Conservation (phyloP, 2,888 invertebrate species). For the Drosophila algonquin region DNA sequence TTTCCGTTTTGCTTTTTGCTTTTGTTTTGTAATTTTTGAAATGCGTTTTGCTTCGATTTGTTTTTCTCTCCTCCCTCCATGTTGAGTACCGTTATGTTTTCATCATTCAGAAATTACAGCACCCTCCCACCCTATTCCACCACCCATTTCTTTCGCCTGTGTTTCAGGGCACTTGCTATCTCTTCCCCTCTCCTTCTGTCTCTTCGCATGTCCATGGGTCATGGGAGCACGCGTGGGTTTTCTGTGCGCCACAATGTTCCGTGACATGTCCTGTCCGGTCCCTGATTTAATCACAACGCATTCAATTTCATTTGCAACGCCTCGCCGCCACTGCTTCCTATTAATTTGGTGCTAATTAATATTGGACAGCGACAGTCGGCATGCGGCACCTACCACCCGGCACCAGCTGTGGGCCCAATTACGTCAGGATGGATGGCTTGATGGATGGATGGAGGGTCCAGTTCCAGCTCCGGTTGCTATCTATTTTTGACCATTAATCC, state of each 20-base stretch:
- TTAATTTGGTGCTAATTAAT: slow-evolving; percentile 54
- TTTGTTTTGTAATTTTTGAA: slow-evolving; percentile 26
- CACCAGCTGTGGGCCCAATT: slow-evolving; percentile 32
- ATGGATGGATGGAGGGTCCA: not conserved
- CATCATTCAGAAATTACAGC: slow-evolving; percentile 29
- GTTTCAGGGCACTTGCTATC: not conserved
- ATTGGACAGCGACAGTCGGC: slow-evolving; percentile 30
- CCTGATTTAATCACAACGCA: slow-evolving; percentile 47
- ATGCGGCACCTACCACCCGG: not conserved
- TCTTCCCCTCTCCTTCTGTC: not conserved
- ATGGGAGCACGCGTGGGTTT: not conserved
- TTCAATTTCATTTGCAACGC: slow-evolving; percentile 50
- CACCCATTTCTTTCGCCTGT: not conserved
- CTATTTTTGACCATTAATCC: slow-evolving; percentile 41
- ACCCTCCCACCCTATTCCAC: not conserved
- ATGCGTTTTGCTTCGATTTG: slow-evolving; percentile 11
- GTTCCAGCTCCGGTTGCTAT: not conserved
- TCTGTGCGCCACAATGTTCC: not conserved
- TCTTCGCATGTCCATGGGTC: slow-evolving; percentile 3
- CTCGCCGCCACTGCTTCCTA: slow-evolving; percentile 31
- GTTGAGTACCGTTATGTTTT: slow-evolving; percentile 29
- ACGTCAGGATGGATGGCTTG: slow-evolving; percentile 44
- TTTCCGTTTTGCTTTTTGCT: slow-evolving; percentile 10
- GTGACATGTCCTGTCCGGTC: slow-evolving; percentile 11
- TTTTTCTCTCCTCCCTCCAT: slow-evolving; percentile 2